Base-by-base conservation (phyloP, 2,888 invertebrate species). In the Notodonta dromedarius region DNA sequence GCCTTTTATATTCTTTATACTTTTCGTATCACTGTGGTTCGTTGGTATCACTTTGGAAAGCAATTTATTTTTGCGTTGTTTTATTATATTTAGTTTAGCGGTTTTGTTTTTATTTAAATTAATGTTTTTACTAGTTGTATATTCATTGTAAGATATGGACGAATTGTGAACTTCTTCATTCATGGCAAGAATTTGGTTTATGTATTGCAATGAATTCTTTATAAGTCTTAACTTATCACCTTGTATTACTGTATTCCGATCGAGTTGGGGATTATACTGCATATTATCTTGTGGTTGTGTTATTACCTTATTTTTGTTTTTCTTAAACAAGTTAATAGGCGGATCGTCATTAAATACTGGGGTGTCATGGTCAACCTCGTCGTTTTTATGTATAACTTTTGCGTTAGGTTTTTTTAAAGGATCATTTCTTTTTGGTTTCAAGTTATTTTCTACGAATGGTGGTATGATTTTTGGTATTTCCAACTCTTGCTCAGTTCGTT, bases 171-270 rank as follows among this genome's bases (percentile, higher is more conserved):
- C 8, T 44, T 8, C 44, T 44, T 44, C 42, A 12, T 56, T 16
- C 12, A 39, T 56, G 12, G 16, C 44, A 24, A 56, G 56, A 12
- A 56, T 56, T 24, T 56, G 42, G 24, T 56, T 56, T 24, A 56
- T 56, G 4, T 56, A 24, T 56, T 44, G 42, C 24, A 56, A 54
- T 50, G 42, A 62, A 46, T 54, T 59, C 13, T 13, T 44, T 12
- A 56, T 56, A 13, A 56, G 56, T 56, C n/a, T 42, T 13, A 56
- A 24, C 8, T 59, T 57, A 9, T 53, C 42, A 12, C 57, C 53
- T 39, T 44, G 42, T 42, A 44, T 42, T 24, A 56, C 11, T 16
- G 11, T 9, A 42, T 56, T 42, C 6, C 0, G 9, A 8, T 24
- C 24, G 0, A 24, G 24, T 12, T 42, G 24, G 6, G 1, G 9